Evolutionary conservation across 2,888 invertebrate genomes (phyloP).

Genomic region (Dorcus parallelipipedus): DNA sequence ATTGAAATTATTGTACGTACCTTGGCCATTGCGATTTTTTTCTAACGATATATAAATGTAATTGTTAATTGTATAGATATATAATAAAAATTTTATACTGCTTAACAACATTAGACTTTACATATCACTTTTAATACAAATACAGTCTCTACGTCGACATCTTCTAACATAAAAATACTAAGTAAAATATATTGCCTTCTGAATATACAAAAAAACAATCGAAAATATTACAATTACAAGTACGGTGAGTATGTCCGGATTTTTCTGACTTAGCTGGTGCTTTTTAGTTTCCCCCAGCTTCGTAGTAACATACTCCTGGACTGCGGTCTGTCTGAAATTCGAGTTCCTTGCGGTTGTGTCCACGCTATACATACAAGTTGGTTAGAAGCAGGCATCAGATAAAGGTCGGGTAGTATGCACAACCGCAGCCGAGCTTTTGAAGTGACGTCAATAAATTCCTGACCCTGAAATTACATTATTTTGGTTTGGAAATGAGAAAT

Average conservation of each 20-base stretch:
- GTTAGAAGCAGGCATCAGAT: conserved; percentile 6
- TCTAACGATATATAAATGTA: no score
- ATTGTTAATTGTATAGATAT: not conserved
- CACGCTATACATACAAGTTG: conserved; percentile 14
- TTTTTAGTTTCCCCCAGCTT: conserved; percentile 27
- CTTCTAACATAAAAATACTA: conserved; percentile 24
- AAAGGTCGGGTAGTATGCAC: conserved; percentile 34
- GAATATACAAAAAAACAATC: conserved; percentile 36
- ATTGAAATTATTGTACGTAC: not conserved
- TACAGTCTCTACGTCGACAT: conserved; percentile 15
- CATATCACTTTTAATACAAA: conserved; percentile 10
- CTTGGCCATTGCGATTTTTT: not conserved
- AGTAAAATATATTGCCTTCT: conserved; percentile 38
- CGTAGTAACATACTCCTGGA: conserved; percentile 33
- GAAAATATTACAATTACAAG: conserved; percentile 35
- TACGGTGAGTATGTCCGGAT: conserved; percentile 31
- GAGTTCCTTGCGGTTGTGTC: conserved; percentile 9
- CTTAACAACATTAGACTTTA: conserved; percentile 13
- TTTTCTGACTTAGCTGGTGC: conserved; percentile 15
- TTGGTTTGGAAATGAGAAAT: conserved; percentile 4
- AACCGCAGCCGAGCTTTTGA: conserved; percentile 29
- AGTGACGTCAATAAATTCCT: conserved; percentile 27
- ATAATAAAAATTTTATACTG: conserved; percentile 13
- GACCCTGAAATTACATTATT: conserved; percentile 31
- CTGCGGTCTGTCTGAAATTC: conserved; percentile 24